Evolutionary conservation across 2,888 invertebrate genomes (phyloP), one percentile per base, ranked within the genome.

Genomic region (Limnephilus lunatus): DNA sequence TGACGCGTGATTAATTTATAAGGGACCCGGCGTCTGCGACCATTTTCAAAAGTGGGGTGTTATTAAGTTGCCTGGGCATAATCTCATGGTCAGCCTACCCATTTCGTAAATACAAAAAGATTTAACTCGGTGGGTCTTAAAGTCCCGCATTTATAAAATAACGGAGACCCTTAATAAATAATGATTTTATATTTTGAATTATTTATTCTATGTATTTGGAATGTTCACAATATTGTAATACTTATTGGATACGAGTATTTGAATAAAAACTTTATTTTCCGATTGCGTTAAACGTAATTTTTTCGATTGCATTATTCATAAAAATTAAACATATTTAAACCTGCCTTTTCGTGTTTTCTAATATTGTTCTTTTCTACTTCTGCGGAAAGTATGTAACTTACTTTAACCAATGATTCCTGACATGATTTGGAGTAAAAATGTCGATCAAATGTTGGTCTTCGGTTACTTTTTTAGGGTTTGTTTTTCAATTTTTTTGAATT

Each of bases 1-100:
- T 92, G 92, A 93, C 92, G 90, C 90, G 91, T 89, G 89, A 91
- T 90, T 92, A 93, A 92, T 91, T 91, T 92, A 92, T 92, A 87
- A 90, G 87, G 91, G 90, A 44, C 80, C 53, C 44, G 9, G n/a
- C 86, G 81, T 87, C 81, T 30, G 91, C 81, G 87, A 91, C 91
- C 44, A 87, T 39, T 86, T 81, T 44, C 48, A 86, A 44, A 86
- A 25, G 44, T 44, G 44, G 44, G 86, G 12, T 30, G 30, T 48
- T 86, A 86, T 86, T 86, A 39, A 48, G 86, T 86, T 86, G 44
- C 86, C 44, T 86, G 44, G 39, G 44, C 5, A 39, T 44, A 86
- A 35, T 44, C 44, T 48, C 48, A 86, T 44, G 86, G 48, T 86
- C 86, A 86, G 48, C 86, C 86, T n/a, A n/a, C 68, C 30, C 48